phyloP scores from a whole-genome alignment of 2,113 vertebrate genomes.

The Isurus oxyrinchus region DNA sequence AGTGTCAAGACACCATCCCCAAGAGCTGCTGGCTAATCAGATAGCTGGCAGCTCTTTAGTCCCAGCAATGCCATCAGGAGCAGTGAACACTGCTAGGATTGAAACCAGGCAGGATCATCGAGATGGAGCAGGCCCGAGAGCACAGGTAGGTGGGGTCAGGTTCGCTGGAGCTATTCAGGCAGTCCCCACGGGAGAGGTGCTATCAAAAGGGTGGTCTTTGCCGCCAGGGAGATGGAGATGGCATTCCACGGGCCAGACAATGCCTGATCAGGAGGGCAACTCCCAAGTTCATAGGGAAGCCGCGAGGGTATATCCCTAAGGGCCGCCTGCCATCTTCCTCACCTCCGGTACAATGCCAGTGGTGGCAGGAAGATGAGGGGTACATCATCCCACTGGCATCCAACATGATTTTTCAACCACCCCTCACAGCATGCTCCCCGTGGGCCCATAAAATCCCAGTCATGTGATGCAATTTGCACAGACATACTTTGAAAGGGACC shows the following conservation, averaged over 20 bases:
- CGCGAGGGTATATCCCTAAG: background rate
- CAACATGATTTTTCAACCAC: background rate
- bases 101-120: background rate
- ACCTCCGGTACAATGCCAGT: background rate
- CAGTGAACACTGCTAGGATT: background rate
- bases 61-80: background rate
- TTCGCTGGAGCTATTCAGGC: background rate
- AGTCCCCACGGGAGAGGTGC: too few species aligned
- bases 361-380: background rate
- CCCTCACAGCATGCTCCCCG: too few species aligned
- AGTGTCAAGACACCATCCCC: background rate
- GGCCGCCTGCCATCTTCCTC: background rate
- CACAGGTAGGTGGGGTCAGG: background rate
- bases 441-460: background rate
- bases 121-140: background rate
- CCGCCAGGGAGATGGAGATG: too few species aligned
- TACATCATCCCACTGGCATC: background rate
- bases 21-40: background rate
- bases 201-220: too few species aligned
- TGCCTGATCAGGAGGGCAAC: background rate
- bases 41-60: background rate
- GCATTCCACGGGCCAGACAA: background rate
- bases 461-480: background rate
- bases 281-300: background rate
- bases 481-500: background rate